Evolutionary conservation across 2,113 vertebrate genomes (phyloP).

Genomic region (Bufo bufo): DNA sequence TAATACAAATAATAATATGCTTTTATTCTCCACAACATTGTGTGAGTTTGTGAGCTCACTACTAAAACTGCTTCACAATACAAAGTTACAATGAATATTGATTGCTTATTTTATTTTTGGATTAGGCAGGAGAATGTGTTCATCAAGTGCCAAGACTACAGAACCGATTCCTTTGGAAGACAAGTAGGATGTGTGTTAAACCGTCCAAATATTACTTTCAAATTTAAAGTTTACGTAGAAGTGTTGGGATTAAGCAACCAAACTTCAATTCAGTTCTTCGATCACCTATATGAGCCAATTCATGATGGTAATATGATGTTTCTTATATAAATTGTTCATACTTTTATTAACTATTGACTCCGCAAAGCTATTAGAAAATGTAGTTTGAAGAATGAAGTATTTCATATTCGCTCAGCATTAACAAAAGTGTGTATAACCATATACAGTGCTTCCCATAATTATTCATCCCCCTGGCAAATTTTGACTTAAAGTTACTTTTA

Average conservation of each 20-base stretch:
- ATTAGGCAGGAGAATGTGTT: accelerated
- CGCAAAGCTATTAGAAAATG: background rate
- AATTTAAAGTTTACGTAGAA: background rate
- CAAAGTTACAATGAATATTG: background rate
- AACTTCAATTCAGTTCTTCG: slow-evolving; percentile 52
- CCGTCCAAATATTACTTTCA: background rate
- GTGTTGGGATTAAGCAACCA: slow-evolving; percentile 61
- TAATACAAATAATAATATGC: background rate
- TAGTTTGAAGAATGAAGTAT: too few species aligned
- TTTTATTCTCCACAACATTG: background rate
- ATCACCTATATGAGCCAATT: accelerated
- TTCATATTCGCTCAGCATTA: too few species aligned
- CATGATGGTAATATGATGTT: slow-evolving; percentile 59
- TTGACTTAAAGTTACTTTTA: too few species aligned
- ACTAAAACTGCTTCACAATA: background rate
- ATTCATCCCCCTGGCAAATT: too few species aligned
- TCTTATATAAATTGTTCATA: background rate
- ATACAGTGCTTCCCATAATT: too few species aligned
- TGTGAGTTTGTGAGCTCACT: background rate
- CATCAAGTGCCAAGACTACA: slow-evolving; percentile 64
- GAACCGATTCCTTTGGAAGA: slow-evolving; percentile 38
- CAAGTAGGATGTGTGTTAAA: slow-evolving; percentile 63
- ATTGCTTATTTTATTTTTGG: background rate
- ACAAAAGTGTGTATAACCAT: too few species aligned
- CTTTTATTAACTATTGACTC: background rate